Evolutionary conservation across 2,888 invertebrate genomes (phyloP).

Genomic region (Apeira syringaria): DNA sequence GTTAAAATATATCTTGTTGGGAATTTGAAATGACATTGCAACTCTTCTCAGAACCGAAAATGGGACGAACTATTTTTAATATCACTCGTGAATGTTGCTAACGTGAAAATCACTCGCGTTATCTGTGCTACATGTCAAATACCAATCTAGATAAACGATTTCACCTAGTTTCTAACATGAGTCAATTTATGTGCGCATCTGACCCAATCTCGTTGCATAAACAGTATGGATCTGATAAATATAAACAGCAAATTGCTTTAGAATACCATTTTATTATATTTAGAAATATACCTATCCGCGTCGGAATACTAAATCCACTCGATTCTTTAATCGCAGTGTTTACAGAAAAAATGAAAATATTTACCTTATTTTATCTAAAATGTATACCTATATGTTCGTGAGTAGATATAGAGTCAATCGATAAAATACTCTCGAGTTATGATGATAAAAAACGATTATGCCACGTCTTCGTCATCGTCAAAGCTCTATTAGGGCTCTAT

Average conservation of each 20-base stretch:
- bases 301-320: too few relatives aligned
- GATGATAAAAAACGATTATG: too few relatives aligned
- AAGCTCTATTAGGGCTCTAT: too few relatives aligned
- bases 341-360: too few relatives aligned
- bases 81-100: constrained; percentile 26
- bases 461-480: too few relatives aligned
- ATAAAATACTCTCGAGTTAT: too few relatives aligned
- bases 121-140: constrained; percentile 31
- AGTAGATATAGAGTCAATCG: too few relatives aligned
- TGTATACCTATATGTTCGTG: too few relatives aligned
- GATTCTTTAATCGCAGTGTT: too few relatives aligned
- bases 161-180: constrained; percentile 16
- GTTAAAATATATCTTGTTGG: not conserved
- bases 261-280: too few relatives aligned
- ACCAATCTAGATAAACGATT: constrained; percentile 24
- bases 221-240: not conserved
- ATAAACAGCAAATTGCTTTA: not conserved
- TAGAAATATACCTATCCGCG: too few relatives aligned
- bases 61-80: constrained; percentile 28
- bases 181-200: constrained; percentile 11
- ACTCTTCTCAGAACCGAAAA: constrained; percentile 17
- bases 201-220: constrained; percentile 4
- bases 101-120: constrained; percentile 16
- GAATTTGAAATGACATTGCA: constrained; percentile 17
- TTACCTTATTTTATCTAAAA: too few relatives aligned